Evolutionary conservation across 2,888 invertebrate genomes (phyloP), one percentile per base, ranked within the genome.

Genomic region (Acanthosoma haemorrhoidale): DNA sequence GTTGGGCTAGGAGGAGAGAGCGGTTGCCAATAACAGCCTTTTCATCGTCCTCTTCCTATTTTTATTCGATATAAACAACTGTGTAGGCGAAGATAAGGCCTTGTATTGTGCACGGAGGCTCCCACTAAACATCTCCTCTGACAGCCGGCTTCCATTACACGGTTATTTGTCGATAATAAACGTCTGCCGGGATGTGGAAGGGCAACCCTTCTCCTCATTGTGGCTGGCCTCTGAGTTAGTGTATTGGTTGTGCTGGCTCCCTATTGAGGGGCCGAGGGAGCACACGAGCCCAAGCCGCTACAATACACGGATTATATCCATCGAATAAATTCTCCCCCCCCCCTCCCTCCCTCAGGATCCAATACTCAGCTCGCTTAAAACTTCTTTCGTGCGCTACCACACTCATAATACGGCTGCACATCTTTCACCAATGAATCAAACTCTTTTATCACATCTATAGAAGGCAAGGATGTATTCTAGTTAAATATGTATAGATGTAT

Each of bases 131-230:
- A 25, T 25, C 51, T 51, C 51, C 6, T 3, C 51, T 11, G 43
- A 11, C 43, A 16, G 43, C 11, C 2, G 2, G 43, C 5, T 4
- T 6, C 51, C n/a, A 51, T 51, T 51, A 51, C 51, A 51, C 51
- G 51, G 51, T 51, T 51, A 51, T 51, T 51, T 51, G 51, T 51
- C 51, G 51, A 25, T 51, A 51, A 11, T 51, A 51, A 51, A 51
- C 29, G 51, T 51, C 51, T 25, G n/a, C 51, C 43, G 13, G 8
- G 3, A n/a, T n/a, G n/a, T n/a, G n/a, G n/a, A 11, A 25, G 2
- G 13, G n/a, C 4, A 13, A n/a, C n/a, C 51, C 21, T 51, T 43
- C 21, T 43, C 4, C 21, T 21, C 21, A 18, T 41, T 41, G 41
- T 18, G 41, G 41, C 41, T 41, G 41, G 16, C 16, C 16, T 41